Base-by-base conservation (phyloP, 2,888 invertebrate genomes). In the Sarcophaga rosellei region DNA sequence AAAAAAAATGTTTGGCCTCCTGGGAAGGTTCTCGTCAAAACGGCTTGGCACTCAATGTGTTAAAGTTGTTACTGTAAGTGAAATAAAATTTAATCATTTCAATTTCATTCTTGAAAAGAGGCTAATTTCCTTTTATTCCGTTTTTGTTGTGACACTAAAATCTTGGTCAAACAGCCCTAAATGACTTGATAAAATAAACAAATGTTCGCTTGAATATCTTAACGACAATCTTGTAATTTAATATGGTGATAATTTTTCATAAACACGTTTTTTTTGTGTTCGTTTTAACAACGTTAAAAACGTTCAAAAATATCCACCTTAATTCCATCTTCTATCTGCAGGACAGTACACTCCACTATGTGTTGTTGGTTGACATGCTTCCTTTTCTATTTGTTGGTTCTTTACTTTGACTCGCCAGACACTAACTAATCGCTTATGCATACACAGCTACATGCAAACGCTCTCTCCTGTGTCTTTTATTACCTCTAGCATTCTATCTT, bases 221-320 rank as follows among this genome's bases (percentile, higher is more conserved):
- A 74, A 80, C 80, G 74, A 81, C 86, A 86, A 82, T 85, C 80
- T 84, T 87, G 85, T 84, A 86, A 87, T 86, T 84, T 81, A 81
- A 87, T 86, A 78, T 81, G 83, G 81, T 81, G 87, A 74, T 86
- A 87, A 84, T 85, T 84, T 85, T 76, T 84, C 59, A 72, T 78
- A 81, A 85, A 78, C 83, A 81, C 81, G 75, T 81, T 72, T 59
- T 57, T 35, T 6, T 6, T 2, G 8, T 35, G 6, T 6, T 35
- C 35, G 6, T 35, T 35, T 25, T 75, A 61, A 23, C 23, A 65
- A 57, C 23, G 10, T 45, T 25, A 25, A 25, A 25, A 25, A 25
- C 4, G 25, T 25, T 25, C 3, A 0, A 25, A 25, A 63, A 20
- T 61, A 62, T 45, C 35, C 47, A 74, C 61, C 74, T 69, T 68